Base-by-base conservation (phyloP, 2,797 vertebrate genomes). In the Tiaroga cobitis region DNA sequence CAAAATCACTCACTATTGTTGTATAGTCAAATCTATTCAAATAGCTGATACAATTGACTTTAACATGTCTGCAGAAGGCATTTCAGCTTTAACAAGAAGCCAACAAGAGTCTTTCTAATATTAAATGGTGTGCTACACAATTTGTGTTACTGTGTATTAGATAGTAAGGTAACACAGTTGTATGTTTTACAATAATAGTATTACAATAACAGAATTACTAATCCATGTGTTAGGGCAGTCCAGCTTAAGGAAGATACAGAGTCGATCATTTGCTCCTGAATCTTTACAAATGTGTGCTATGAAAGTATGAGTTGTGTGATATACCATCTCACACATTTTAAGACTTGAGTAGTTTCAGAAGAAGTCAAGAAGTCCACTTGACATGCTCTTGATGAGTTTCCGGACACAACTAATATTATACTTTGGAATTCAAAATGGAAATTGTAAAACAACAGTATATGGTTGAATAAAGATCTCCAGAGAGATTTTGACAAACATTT, bases 391-490 rank as follows among this genome's bases (percentile, higher is more conserved):
- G 2, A 73, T 32, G 26, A 32, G 43, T 74, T 74, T 74, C 32
- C 19, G 16, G 32, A 56, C 51, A 21, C 72, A 77, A 73, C 21
- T 84, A 24, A 18, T 69, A 85, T 43, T 51, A 81, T 84, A 81
- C 72, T 88, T 88, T 80, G 73, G 80, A 89, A 90, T 89, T 92
- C 59, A 85, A 87, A 87, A 75, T 82, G 77, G 72, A 59, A 54
- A 43, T 16, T 24, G 5, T 34, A 49, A 81, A 87, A 84, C 70
- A 72, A 85, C 77, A 8, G 5, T 63, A 56, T 65, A 67, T 34
- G 11, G 63, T 34, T 69, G 83, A 89, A n/a, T 90, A 91, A 92
- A 91, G 87, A 85, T 87, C 2, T 21, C 51, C 13, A 87, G 49
- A 80, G 70, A 85, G 51, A 56, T 67, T 59, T 72, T n/a, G 39